phyloP scores from a whole-genome alignment of 2,113 vertebrate genomes.

The Dipodomys merriami region DNA sequence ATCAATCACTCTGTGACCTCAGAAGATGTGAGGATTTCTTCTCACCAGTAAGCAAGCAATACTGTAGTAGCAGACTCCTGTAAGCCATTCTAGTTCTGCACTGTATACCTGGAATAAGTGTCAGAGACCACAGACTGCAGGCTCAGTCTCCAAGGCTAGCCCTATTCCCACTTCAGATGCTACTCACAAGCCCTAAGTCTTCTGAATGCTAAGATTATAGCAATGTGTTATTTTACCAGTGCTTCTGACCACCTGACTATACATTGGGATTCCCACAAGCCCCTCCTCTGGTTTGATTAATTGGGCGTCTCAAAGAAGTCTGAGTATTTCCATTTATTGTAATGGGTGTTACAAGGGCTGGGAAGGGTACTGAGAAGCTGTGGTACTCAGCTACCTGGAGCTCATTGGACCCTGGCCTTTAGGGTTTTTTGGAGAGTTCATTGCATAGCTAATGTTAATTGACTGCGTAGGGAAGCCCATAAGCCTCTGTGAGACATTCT shows the following conservation, averaged over 20 bases:
- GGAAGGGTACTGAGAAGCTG: not conserved
- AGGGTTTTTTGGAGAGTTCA: not conserved
- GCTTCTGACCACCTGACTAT: not conserved
- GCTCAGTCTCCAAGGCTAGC: too few relatives aligned
- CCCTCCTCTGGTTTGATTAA: too few relatives aligned
- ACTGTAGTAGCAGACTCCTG: not conserved
- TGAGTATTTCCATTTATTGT: too few relatives aligned
- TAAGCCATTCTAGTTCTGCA: not conserved
- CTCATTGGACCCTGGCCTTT: not conserved
- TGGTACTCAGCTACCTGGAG: not conserved
- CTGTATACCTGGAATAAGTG: too few relatives aligned
- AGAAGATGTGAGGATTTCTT: not conserved
- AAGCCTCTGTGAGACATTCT: not conserved
- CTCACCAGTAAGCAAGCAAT: not conserved
- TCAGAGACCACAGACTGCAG: not conserved
- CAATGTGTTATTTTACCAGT: not conserved
- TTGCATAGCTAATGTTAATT: not conserved
- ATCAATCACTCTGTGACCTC: not conserved
- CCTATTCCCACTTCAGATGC: not conserved
- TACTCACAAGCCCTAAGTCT: not conserved
- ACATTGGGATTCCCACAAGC: too few relatives aligned
- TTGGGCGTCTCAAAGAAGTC: not conserved
- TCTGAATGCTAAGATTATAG: not conserved
- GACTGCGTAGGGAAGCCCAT: not conserved
- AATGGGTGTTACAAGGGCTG: not conserved